Percentiles rank a stretch among this genome's conserved stretches.
Evolutionary conservation across 2,113 vertebrate genomes (phyloP).

Genomic region (Empidonax traillii): DNA sequence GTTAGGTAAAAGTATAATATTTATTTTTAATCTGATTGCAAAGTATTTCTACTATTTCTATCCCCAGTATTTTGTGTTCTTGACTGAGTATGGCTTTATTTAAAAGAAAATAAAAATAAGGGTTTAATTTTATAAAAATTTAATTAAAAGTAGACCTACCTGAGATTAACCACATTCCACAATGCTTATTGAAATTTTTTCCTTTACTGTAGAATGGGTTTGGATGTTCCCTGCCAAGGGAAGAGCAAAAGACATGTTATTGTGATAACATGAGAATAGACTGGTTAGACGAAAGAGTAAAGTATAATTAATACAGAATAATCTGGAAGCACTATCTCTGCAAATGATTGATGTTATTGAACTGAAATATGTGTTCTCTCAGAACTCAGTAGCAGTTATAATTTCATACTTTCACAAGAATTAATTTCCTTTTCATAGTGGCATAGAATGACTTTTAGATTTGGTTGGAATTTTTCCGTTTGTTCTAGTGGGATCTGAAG

Average conservation of each 20-base stretch:
- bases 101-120: background rate
- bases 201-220: background rate
- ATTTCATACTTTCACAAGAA: background rate
- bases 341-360: background rate
- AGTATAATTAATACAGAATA: background rate
- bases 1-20: background rate
- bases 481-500: background rate
- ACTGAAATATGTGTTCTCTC: background rate
- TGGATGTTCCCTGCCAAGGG: background rate
- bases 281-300: background rate
- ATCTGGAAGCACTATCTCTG: background rate
- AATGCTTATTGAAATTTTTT: background rate
- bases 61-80: background rate
- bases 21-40: background rate
- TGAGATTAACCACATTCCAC: background rate
- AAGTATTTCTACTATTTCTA: background rate
- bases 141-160: background rate
- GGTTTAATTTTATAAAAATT: background rate
- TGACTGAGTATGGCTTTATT: background rate
- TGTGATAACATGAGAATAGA: background rate
- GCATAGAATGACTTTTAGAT: background rate
- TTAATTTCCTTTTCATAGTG: background rate
- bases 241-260: background rate
- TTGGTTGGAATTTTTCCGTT: background rate
- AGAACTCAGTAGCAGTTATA: background rate